Evolutionary conservation across 2,797 vertebrate genomes (phyloP).

Genomic region (Spea hammondii): DNA sequence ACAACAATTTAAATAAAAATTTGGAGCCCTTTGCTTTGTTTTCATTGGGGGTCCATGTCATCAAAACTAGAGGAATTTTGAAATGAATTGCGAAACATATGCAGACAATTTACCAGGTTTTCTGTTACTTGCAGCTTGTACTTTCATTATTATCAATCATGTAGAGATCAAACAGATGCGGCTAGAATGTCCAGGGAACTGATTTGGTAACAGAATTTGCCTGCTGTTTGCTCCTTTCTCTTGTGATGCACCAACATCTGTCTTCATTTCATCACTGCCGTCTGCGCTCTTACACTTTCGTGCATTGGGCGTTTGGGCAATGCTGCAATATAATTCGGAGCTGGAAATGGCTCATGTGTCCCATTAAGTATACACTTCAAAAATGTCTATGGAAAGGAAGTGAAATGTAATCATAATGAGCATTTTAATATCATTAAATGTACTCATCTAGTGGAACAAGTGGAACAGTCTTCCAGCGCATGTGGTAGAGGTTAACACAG

Average conservation of each 20-base stretch:
- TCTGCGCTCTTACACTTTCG: constrained; percentile 2
- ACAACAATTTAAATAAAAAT: no score
- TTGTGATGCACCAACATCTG: constrained; percentile 18
- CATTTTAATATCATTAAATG: constrained; percentile 22
- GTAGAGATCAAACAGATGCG: constrained; percentile 6
- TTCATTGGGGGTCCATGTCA: background rate
- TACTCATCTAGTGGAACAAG: no score
- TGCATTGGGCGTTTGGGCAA: background rate
- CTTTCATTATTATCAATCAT: constrained; percentile 14
- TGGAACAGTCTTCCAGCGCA: no score
- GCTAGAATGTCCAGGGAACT: background rate
- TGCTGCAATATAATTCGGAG: constrained; percentile 17
- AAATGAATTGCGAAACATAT: background rate
- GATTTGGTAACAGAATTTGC: constrained; percentile 14
- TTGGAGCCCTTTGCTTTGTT: background rate
- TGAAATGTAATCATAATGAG: constrained; percentile 35
- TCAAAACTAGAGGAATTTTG: background rate
- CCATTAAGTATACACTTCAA: constrained; percentile 29
- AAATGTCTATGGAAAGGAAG: constrained; percentile 28
- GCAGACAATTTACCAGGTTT: background rate
- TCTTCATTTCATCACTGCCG: constrained; percentile 31
- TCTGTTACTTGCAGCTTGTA: background rate
- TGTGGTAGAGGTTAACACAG: no score
- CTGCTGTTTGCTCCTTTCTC: constrained; percentile 18
- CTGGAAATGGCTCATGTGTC: constrained; percentile 38